Evolutionary conservation across 2,113 vertebrate species (phyloP).

Genomic region (Osmerus mordax): DNA sequence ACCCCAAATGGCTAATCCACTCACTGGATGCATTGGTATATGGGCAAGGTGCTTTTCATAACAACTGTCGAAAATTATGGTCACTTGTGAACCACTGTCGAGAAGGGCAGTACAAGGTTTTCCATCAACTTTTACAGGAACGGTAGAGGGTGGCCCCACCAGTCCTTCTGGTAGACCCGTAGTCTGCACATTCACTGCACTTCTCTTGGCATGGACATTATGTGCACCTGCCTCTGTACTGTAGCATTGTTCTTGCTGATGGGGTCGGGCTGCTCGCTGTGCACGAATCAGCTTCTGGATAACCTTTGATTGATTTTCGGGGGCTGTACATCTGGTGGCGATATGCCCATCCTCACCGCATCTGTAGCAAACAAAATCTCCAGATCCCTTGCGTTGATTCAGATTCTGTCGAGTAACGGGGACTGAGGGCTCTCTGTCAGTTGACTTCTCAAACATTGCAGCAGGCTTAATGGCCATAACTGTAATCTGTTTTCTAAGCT

Average conservation of each 20-base stretch:
- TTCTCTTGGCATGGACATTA: conserved; percentile 2
- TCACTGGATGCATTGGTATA: conserved; percentile 11
- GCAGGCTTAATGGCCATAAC: not conserved
- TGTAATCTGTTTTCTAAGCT: conserved; percentile 1
- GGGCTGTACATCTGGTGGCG: not conserved
- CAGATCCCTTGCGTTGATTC: not conserved
- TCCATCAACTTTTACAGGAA: conserved; percentile 1
- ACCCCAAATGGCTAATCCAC: conserved; percentile 9
- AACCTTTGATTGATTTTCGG: not conserved
- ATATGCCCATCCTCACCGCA: conserved; percentile 11
- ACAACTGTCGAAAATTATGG: conserved; percentile 7
- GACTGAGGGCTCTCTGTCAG: no score
- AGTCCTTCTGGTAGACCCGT: not conserved
- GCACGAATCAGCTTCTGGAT: not conserved
- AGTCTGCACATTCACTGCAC: not conserved
- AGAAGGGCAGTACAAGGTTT: conserved; percentile 8
- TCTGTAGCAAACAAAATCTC: conserved; percentile 4
- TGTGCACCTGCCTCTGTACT: not conserved
- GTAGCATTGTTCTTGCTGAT: not conserved
- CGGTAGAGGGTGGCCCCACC: conserved; percentile 5
- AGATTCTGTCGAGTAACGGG: not conserved
- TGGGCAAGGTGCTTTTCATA: not conserved
- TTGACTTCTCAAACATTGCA: not conserved
- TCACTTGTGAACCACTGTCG: conserved; percentile 15
- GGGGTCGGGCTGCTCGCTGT: not conserved